These are phyloP conservation scores for Himalopsyche japonica DNA, from an alignment of 2,888 invertebrate genomes.

Conservation along the genomic window DNA sequence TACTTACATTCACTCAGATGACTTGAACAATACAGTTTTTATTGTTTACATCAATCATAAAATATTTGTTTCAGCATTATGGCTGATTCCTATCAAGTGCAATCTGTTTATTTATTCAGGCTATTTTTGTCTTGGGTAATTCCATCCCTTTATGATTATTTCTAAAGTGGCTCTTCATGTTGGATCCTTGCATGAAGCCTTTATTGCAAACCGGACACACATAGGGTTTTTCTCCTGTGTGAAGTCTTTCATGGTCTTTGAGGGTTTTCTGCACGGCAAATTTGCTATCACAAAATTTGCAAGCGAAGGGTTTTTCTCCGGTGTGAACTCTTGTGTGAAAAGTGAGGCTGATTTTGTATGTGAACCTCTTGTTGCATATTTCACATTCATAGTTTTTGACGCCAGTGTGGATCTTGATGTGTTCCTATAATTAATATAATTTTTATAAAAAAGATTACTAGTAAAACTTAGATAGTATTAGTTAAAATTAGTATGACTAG, in stretches of 20 bases:
- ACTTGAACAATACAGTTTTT: too few relatives aligned
- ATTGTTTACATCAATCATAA: too few relatives aligned
- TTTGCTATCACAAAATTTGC: constrained; percentile 34
- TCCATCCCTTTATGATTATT: constrained; percentile 34
- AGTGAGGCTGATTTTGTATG: constrained; percentile 32
- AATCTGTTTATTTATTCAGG: background rate
- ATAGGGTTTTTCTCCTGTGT: constrained; percentile 37
- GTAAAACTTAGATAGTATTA: background rate
- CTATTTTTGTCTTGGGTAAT: background rate
- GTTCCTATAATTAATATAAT: constrained; percentile 8
- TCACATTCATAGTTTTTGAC: constrained; percentile 32
- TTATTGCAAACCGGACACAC: constrained; percentile 34
- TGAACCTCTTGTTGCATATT: constrained; percentile 27
- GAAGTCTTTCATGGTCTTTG: constrained; percentile 36
- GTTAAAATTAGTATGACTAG: too few relatives aligned
- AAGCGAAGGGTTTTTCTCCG: constrained; percentile 36
- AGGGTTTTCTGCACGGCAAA: constrained; percentile 33
- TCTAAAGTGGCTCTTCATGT: constrained; percentile 39
- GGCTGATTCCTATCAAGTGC: too few relatives aligned
- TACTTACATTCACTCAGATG: too few relatives aligned
- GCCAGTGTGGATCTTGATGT: constrained; percentile 35
- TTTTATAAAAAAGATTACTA: background rate
- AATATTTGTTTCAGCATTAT: too few relatives aligned
- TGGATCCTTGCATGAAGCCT: constrained; percentile 34
- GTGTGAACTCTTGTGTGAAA: constrained; percentile 33